These are phyloP conservation scores for Zaprionus bogoriensis DNA, from an alignment of 2,888 invertebrate species.

Conservation along the genomic window DNA sequence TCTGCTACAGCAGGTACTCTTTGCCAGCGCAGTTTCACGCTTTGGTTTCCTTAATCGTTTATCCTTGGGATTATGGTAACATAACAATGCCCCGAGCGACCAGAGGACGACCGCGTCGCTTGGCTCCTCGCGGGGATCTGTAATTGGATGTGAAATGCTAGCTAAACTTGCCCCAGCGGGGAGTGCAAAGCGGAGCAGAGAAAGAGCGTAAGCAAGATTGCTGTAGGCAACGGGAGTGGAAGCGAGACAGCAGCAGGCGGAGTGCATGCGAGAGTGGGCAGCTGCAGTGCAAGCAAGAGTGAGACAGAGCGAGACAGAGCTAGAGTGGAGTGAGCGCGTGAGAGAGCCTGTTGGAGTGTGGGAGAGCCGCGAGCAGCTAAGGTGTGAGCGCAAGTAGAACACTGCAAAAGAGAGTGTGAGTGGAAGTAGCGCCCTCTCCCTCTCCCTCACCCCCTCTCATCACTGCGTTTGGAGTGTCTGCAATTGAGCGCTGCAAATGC, in stretches of 20 bases:
- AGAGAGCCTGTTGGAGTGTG: conserved; percentile 9
- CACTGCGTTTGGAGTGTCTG: conserved; percentile 49
- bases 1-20: conserved; percentile 33
- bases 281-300: no score
- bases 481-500: conserved; percentile 66
- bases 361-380: no score
- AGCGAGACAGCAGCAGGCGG: no score
- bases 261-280: not conserved
- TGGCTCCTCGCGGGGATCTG: conserved; percentile 51
- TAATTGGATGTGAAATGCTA: conserved; percentile 68
- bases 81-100: conserved; percentile 74
- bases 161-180: conserved; percentile 45
- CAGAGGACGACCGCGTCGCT: conserved; percentile 16
- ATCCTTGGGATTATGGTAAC: conserved; percentile 66
- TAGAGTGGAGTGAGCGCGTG: not conserved
- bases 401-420: no score
- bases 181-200: not conserved
- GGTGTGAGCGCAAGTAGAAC: no score
- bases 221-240: no score
- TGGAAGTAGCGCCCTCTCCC: no score
- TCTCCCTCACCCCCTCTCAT: no score
- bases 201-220: not conserved
- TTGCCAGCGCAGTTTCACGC: conserved; percentile 59
- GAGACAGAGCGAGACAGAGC: not conserved
- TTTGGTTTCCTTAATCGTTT: conserved; percentile 75